Evolutionary conservation across 92 coral and sea anemone species (phyloP).

Genomic region (Porites cylindrica): DNA sequence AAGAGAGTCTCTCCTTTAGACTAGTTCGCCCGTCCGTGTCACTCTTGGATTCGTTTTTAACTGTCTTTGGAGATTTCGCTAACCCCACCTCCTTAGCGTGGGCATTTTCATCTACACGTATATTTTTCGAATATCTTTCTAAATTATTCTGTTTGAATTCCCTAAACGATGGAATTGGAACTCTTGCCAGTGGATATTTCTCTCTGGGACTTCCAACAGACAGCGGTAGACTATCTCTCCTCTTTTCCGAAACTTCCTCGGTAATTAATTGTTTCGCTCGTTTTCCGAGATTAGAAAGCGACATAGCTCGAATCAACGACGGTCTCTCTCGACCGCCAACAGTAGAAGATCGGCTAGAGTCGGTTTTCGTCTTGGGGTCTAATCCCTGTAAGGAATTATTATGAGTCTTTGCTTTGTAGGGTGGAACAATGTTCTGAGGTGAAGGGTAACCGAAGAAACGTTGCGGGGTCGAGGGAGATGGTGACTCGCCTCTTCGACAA

Average conservation of each 20-base stretch:
- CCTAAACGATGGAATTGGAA: slow-evolving; percentile 90
- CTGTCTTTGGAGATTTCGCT: background rate
- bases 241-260: slow-evolving; percentile 6
- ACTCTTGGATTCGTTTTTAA: slow-evolving; percentile 4
- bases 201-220: slow-evolving; percentile 36
- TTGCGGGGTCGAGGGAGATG: background rate
- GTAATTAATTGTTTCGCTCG: background rate
- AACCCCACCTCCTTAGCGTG: background rate
- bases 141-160: slow-evolving; percentile 80
- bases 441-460: slow-evolving; percentile 11
- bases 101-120: background rate
- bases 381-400: background rate
- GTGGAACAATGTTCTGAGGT: slow-evolving; percentile 1
- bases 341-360: slow-evolving; percentile 23
- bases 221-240: slow-evolving; percentile 42
- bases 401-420: slow-evolving; percentile 1
- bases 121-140: slow-evolving; percentile 15
- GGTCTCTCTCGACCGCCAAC: slow-evolving; percentile 37
- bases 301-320: slow-evolving; percentile 58
- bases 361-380: background rate
- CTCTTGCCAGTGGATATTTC: slow-evolving; percentile 74
- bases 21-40: background rate
- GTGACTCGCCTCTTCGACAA: background rate
- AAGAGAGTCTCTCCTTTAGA: slow-evolving; percentile 36
- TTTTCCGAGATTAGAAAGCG: slow-evolving; percentile 59